These are phyloP conservation scores for Larimichthys polyactis DNA, from an alignment of 2,113 vertebrate species.

Conservation along the genomic window DNA sequence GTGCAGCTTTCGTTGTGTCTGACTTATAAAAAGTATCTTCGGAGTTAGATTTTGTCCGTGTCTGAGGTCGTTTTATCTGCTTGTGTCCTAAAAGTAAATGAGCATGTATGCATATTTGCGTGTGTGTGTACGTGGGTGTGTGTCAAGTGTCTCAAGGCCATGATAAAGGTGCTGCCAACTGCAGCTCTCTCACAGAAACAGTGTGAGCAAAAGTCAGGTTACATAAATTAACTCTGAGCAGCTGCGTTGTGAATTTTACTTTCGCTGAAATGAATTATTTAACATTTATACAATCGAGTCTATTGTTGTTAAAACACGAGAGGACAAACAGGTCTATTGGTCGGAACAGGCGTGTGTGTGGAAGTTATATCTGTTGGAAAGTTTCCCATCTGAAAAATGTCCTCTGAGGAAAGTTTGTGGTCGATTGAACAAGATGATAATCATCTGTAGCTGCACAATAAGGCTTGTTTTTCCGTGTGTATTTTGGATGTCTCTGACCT, in stretches of 20 bases:
- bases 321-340: not conserved
- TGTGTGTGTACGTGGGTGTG: constrained; percentile 3
- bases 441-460: constrained; percentile 21
- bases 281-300: not conserved
- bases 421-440: constrained; percentile 38
- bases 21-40: not conserved
- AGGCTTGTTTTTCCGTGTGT: constrained; percentile 40
- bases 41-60: constrained; percentile 29
- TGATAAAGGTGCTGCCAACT: constrained; percentile 43
- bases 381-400: constrained; percentile 7
- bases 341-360: no score
- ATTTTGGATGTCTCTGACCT: not conserved
- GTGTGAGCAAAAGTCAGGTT: constrained; percentile 3
- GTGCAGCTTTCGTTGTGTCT: not conserved
- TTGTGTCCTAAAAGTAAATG: constrained; percentile 25
- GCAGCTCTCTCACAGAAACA: constrained; percentile 57
- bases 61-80: constrained; percentile 26
- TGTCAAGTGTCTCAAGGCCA: constrained; percentile 64
- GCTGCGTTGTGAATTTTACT: not conserved
- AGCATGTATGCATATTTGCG: constrained; percentile 36
- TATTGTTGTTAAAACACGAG: not conserved
- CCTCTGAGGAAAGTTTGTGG: constrained; percentile 5
- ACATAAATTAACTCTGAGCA: not conserved
- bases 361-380: constrained; percentile 27
- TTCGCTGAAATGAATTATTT: not conserved